These are phyloP conservation scores for Rhynchonema sp. DNA, from an alignment of 2,888 invertebrate genomes.

Conservation along the genomic window DNA sequence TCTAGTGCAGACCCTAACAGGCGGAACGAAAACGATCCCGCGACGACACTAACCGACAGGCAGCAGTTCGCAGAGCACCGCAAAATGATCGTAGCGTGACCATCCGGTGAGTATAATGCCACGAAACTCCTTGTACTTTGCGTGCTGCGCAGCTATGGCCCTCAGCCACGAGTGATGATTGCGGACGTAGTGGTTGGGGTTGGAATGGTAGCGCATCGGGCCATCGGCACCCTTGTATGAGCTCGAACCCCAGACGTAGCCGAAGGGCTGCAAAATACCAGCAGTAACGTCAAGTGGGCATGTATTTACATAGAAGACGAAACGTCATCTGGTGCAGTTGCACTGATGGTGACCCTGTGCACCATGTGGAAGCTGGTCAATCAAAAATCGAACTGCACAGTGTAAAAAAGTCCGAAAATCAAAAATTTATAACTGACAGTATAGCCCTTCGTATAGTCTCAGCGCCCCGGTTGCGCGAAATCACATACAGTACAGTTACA, in stretches of 20 bases:
- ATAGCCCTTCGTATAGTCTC: too few relatives aligned
- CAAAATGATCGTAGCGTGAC: slow-evolving; percentile 33
- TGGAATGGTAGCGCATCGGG: slow-evolving; percentile 32
- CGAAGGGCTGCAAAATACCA: slow-evolving; percentile 45
- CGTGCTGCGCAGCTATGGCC: slow-evolving; percentile 12
- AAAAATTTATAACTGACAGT: too few relatives aligned
- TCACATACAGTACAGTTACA: too few relatives aligned
- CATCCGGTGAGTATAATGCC: slow-evolving; percentile 32
- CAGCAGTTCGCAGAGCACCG: slow-evolving; percentile 30
- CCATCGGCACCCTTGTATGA: slow-evolving; percentile 43
- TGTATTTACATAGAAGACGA: too few relatives aligned
- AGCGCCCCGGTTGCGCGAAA: too few relatives aligned
- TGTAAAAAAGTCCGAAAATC: too few relatives aligned
- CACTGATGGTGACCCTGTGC: too few relatives aligned
- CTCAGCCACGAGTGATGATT: slow-evolving; percentile 29
- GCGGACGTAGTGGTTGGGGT: slow-evolving; percentile 27
- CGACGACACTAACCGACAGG: slow-evolving; percentile 17
- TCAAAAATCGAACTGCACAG: too few relatives aligned
- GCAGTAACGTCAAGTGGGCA: too few relatives aligned
- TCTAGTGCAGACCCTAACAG: too few relatives aligned
- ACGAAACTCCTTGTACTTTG: slow-evolving; percentile 14
- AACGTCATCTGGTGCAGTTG: too few relatives aligned
- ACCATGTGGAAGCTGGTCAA: too few relatives aligned
- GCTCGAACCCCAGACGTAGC: slow-evolving; percentile 48
- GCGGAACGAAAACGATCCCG: neutral